Percentiles rank a stretch among this genome's conserved stretches.
Conservation (phyloP, 2,113 vertebrate genomes). For the Microtus ochrogaster region DNA sequence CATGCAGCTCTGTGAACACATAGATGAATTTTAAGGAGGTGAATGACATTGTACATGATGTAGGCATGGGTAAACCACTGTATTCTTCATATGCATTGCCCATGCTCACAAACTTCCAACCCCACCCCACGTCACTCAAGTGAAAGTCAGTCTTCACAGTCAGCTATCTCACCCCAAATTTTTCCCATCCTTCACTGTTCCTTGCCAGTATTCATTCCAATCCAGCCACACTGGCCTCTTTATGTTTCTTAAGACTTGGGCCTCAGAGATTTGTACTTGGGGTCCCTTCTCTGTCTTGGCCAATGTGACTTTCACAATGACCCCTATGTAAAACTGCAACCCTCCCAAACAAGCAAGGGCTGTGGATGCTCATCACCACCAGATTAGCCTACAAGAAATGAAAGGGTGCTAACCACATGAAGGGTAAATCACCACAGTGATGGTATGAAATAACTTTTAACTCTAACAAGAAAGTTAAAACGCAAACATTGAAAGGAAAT, state of each 20-base stretch:
- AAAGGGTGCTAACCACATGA: neutral
- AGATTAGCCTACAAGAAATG: neutral
- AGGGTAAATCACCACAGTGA: neutral
- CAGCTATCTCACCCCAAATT: neutral
- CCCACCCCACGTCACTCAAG: neutral
- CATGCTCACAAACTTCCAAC: neutral
- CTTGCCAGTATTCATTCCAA: neutral
- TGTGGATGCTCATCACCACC: neutral
- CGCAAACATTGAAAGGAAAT: neutral
- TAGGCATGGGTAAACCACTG: neutral
- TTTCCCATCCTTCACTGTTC: neutral
- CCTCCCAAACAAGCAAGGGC: neutral
- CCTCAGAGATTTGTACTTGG: neutral
- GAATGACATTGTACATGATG: neutral
- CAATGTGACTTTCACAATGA: neutral
- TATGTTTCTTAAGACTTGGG: neutral
- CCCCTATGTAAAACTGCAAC: neutral
- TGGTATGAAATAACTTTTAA: neutral
- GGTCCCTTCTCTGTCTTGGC: neutral
- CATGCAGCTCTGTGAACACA: neutral
- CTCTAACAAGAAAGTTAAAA: neutral
- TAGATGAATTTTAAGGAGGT: neutral
- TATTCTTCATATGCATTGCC: neutral
- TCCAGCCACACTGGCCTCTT: neutral
- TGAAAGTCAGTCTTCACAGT: neutral